phyloP scores from a whole-genome alignment of 1,140 invertebrate species.

The Carcinoscorpius rotundicauda region DNA sequence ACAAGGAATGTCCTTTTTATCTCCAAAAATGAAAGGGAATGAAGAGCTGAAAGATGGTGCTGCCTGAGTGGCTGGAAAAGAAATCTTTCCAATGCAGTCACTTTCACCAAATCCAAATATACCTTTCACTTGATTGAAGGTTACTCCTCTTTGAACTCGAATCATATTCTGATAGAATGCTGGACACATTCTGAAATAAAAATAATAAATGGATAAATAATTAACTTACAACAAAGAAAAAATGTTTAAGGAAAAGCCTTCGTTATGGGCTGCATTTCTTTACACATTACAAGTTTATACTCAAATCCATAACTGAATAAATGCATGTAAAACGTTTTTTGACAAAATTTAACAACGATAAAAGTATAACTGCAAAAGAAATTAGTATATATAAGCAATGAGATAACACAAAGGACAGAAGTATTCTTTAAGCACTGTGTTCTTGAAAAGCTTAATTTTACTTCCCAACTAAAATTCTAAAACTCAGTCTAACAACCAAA shows the following conservation, averaged over 20 bases:
- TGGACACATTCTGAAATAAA: conserved; percentile 52
- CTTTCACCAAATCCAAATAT: conserved; percentile 98
- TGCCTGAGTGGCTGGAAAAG: conserved; percentile 92
- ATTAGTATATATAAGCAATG: too few relatives aligned
- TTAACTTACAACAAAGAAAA: conserved; percentile 9
- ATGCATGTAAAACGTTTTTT: too few relatives aligned
- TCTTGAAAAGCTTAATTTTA: too few relatives aligned
- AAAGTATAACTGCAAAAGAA: too few relatives aligned
- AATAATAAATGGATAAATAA: conserved; percentile 11
- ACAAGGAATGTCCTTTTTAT: conserved; percentile 67
- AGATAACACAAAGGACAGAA: too few relatives aligned
- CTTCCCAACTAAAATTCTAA: too few relatives aligned
- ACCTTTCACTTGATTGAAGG: conserved; percentile 81
- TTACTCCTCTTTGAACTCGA: conserved; percentile 61
- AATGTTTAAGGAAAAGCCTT: conserved; percentile 3
- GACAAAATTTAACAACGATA: too few relatives aligned
- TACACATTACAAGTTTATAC: too few relatives aligned
- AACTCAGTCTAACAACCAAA: too few relatives aligned
- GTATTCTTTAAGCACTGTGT: too few relatives aligned
- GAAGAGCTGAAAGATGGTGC: conserved; percentile 85
- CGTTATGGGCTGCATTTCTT: background rate
- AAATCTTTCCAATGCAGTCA: conserved; percentile 89
- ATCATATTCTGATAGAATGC: conserved; percentile 88
- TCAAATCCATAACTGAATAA: too few relatives aligned
- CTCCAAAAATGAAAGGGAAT: conserved; percentile 89